phyloP scores from a whole-genome alignment of 2,113 vertebrate genomes.

The Nesoenas mayeri region DNA sequence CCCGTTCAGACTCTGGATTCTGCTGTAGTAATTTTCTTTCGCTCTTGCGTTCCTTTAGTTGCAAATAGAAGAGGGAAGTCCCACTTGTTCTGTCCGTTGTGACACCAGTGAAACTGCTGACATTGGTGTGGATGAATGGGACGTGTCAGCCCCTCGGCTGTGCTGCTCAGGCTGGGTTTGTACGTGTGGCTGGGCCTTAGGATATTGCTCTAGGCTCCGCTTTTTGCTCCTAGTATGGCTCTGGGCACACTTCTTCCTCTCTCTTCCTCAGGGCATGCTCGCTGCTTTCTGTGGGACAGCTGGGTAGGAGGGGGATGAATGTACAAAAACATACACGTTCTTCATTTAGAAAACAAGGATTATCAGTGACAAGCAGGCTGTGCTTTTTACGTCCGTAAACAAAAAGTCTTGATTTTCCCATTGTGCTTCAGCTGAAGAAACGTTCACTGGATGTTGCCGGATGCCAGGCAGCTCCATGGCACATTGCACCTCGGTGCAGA shows the following conservation, averaged over 20 bases:
- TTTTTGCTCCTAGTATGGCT: neutral
- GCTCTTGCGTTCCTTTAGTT: neutral
- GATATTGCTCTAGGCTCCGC: neutral
- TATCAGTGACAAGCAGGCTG: neutral
- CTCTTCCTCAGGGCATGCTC: neutral
- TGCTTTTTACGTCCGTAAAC: neutral
- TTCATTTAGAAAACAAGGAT: neutral
- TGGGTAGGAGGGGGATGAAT: neutral
- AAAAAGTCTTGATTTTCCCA: neutral
- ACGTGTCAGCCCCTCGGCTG: neutral
- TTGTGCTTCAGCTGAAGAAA: neutral
- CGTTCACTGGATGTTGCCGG: neutral
- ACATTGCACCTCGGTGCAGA: neutral
- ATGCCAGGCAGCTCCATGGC: neutral
- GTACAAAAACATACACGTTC: rapidly evolving
- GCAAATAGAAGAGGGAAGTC: neutral
- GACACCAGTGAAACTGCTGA: neutral
- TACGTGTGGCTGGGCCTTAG: neutral
- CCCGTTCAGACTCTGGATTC: neutral
- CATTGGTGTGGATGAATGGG: neutral
- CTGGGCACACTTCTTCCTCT: neutral
- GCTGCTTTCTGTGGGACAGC: neutral
- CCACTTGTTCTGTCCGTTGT: neutral
- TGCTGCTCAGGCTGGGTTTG: neutral
- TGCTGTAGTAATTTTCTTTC: neutral